Evolutionary conservation across 2,113 vertebrate species (phyloP), one percentile per base, ranked within the genome.

Genomic region (Prunella fulvescens): DNA sequence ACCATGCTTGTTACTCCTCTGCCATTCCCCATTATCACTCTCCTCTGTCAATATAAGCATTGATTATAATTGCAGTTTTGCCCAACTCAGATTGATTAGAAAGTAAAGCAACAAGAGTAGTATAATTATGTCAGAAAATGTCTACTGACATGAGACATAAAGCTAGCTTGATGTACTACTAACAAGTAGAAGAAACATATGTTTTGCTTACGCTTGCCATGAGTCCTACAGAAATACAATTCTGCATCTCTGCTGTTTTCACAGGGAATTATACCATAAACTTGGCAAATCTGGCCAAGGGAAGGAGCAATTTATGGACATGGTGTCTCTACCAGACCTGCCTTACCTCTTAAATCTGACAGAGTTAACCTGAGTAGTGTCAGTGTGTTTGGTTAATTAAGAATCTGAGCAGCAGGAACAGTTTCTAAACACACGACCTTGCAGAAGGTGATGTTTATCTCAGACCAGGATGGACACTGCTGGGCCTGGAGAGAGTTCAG

Each of bases 31-130:
- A 98, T 98, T 98, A 98, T 97, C 97, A 96, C 90, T 96, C 94
- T 98, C 94, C 97, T 98, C 96, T 96, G 95, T 97, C 98, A 78
- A 98, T 98, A 98, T 92, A 93, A 97, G 96, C 98, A 98, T 95
- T 95, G 95, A 98, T 97, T 97, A 97, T 99, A 99, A 99, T 98
- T 98, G 98, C 98, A 97, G 96, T 98, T 98, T 98, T 98, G 97
- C 97, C 98, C 98, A 98, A 97, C 89, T 94, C 97, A 97, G 97
- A 99, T 97, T 98, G 98, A 99, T 98, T 98, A 98, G 93, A 98
- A 98, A 96, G 97, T 98, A 98, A 99, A 98, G 97, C 98, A 98
- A 98, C 97, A 98, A 98, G 97, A 98, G 98, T 90, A 97, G 96
- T 96, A 98, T 97, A 98, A 98, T 98, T 98, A 98, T 97, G 96